Conservation (phyloP, 2,797 vertebrate species). For the Spondyliosoma cantharus region DNA sequence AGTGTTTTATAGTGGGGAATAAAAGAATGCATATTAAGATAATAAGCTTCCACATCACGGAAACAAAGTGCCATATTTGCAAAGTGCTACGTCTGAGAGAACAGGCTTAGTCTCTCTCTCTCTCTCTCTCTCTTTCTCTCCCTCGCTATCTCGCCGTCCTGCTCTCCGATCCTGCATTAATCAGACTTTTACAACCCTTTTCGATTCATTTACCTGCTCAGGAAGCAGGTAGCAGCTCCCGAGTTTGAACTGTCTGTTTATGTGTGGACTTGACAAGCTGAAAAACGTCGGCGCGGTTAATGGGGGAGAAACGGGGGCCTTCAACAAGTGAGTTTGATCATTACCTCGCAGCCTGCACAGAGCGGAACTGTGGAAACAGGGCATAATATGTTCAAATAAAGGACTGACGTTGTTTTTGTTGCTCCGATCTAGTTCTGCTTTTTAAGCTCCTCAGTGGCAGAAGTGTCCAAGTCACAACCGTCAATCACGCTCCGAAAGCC, state of each 20-base stretch:
- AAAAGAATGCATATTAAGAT: constrained; percentile 79
- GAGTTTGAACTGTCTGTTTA: constrained; percentile 32
- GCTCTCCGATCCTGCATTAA: constrained; percentile 47
- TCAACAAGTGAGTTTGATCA: constrained; percentile 45
- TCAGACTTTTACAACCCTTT: constrained; percentile 52
- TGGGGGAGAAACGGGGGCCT: constrained; percentile 21
- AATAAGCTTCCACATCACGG: constrained; percentile 76
- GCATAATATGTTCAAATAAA: neutral
- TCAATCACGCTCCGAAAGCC: constrained; percentile 11
- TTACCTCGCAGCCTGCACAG: neutral
- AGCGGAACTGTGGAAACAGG: neutral
- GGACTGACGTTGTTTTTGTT: neutral
- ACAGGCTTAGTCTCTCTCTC: constrained; percentile 42
- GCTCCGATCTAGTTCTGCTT: neutral
- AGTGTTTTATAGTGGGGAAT: constrained; percentile 79
- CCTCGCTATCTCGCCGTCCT: constrained; percentile 35
- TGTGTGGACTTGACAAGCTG: constrained; percentile 31
- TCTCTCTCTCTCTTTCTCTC: constrained; percentile 24
- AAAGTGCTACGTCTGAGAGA: constrained; percentile 72
- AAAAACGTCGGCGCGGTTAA: constrained; percentile 32
- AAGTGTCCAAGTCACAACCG: neutral
- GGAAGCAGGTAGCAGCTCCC: constrained; percentile 29
- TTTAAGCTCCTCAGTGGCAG: constrained; percentile 9
- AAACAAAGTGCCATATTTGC: constrained; percentile 73
- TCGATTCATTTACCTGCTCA: constrained; percentile 37